Evolutionary conservation across 2,797 vertebrate species (phyloP).

Genomic region (Platalea minor): DNA sequence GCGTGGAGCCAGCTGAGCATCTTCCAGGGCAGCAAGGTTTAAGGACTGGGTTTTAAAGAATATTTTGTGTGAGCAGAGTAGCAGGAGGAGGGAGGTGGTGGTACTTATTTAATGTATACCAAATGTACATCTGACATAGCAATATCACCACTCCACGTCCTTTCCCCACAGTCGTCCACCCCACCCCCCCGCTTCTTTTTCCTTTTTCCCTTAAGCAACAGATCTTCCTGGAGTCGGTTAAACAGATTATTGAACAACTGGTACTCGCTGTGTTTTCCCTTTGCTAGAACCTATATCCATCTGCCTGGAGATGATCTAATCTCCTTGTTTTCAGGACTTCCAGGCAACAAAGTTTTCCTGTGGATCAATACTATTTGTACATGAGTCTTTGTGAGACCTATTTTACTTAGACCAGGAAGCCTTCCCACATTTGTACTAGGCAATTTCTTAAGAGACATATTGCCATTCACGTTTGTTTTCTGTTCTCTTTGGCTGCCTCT

Average conservation of each 20-base stretch:
- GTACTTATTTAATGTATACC: neutral
- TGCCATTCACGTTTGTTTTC: conserved; percentile 45
- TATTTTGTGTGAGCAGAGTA: neutral
- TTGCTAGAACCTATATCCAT: neutral
- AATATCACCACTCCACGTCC: neutral
- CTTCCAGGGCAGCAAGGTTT: conserved; percentile 12
- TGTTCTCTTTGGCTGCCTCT: conserved; percentile 56
- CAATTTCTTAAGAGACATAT: neutral
- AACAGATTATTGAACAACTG: neutral
- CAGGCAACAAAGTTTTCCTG: neutral
- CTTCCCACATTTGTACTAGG: neutral
- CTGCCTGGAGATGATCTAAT: neutral
- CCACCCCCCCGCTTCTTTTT: neutral
- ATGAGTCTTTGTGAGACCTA: neutral
- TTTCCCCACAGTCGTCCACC: neutral
- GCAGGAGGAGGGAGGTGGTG: neutral
- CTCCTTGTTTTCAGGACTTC: neutral
- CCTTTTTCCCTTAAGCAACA: neutral
- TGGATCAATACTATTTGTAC: neutral
- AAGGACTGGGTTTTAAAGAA: neutral
- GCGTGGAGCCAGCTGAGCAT: neutral
- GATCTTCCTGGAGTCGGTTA: neutral
- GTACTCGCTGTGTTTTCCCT: neutral
- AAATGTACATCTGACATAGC: neutral
- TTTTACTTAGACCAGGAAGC: neutral